Evolutionary conservation across 2,888 invertebrate species (phyloP).

Genomic region (Antheraea assamensis): DNA sequence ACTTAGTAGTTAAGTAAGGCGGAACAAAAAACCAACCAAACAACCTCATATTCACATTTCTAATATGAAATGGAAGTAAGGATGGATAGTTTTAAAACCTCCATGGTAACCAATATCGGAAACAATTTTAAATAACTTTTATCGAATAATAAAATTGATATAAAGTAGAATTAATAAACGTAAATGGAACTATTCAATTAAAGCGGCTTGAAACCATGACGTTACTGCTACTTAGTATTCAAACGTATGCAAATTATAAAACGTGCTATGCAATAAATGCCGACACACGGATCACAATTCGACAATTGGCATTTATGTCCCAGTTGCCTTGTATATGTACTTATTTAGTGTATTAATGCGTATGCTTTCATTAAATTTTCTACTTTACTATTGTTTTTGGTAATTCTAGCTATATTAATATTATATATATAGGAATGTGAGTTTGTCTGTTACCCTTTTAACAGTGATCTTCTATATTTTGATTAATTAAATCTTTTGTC

Average conservation of each 20-base stretch:
- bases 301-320: constrained; percentile 78
- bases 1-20: too few relatives aligned
- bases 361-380: constrained; percentile 17
- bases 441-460: too few relatives aligned
- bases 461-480: too few relatives aligned
- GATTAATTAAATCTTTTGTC: too few relatives aligned
- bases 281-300: constrained; percentile 80
- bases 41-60: too few relatives aligned
- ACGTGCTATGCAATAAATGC: constrained; percentile 82
- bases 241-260: constrained; percentile 82
- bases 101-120: background rate
- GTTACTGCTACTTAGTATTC: constrained; percentile 76
- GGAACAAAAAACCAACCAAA: too few relatives aligned
- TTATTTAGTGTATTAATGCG: constrained; percentile 9
- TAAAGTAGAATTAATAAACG: constrained; percentile 64
- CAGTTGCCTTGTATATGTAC: constrained; percentile 47
- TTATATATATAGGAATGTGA: too few relatives aligned
- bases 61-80: too few relatives aligned
- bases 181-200: constrained; percentile 79
- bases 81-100: too few relatives aligned
- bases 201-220: constrained; percentile 75
- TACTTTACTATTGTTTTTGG: constrained; percentile 25
- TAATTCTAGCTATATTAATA: background rate
- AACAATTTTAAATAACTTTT: background rate
- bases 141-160: constrained; percentile 39